phyloP scores from a whole-genome alignment of 2,113 vertebrate genomes.

The Dipodomys spectabilis region DNA sequence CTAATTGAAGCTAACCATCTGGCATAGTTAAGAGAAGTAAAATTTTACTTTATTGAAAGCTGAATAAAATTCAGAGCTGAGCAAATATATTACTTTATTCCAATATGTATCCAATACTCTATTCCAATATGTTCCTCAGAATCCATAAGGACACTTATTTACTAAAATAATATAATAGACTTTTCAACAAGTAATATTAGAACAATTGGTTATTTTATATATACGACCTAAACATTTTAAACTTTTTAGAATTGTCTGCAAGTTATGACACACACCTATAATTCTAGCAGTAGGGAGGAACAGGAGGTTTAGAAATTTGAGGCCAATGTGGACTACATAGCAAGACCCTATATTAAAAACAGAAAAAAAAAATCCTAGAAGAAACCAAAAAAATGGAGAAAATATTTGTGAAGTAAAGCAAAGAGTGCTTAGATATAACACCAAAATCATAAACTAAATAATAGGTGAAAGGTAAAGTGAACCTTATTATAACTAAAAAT shows the following conservation, averaged over 20 bases:
- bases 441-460: background rate
- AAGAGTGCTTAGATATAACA: constrained; percentile 12
- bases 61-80: background rate
- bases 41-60: background rate
- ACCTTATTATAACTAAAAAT: too few species aligned
- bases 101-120: too few species aligned
- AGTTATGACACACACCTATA: too few species aligned
- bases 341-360: background rate
- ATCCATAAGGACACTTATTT: background rate
- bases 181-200: background rate
- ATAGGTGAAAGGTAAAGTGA: too few species aligned
- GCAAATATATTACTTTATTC: background rate
- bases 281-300: too few species aligned
- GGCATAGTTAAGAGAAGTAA: background rate
- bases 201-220: background rate
- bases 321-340: too few species aligned
- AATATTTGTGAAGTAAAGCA: background rate
- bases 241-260: background rate
- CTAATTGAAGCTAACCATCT: background rate
- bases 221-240: background rate
- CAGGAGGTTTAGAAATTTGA: too few species aligned
- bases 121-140: background rate
- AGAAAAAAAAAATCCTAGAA: background rate
- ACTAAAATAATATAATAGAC: background rate
- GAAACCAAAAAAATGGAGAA: background rate